phyloP scores from a whole-genome alignment of 2,113 vertebrate species.

The Conger conger region DNA sequence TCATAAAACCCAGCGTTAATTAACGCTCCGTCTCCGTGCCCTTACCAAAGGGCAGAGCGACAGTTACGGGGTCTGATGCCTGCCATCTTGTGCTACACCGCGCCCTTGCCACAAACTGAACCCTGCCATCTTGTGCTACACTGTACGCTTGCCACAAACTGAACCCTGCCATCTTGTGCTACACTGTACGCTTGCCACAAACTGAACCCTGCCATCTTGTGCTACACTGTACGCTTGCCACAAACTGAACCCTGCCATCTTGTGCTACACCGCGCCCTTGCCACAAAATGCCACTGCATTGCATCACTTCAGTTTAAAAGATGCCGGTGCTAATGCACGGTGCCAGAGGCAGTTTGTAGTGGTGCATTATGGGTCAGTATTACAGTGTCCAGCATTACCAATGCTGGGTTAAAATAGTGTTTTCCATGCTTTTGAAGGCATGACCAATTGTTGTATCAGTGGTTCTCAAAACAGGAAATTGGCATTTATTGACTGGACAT shows the following conservation, averaged over 20 bases:
- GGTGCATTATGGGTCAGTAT: neutral
- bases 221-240: neutral
- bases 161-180: constrained; percentile 4
- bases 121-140: neutral
- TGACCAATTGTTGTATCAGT: too few species aligned
- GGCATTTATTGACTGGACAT: too few species aligned
- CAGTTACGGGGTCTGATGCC: neutral
- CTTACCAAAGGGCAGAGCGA: constrained; percentile 10
- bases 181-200: neutral
- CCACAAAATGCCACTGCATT: constrained; percentile 8
- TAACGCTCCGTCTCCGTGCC: constrained; percentile 10
- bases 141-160: neutral
- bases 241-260: constrained; percentile 7
- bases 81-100: neutral
- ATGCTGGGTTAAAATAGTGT: neutral
- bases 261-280: neutral
- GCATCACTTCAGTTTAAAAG: neutral
- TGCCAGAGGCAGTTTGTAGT: neutral
- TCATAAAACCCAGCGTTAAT: constrained; percentile 18
- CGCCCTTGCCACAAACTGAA: neutral
- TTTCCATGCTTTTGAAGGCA: too few species aligned
- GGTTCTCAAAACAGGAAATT: too few species aligned
- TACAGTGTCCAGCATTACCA: neutral
- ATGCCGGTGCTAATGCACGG: neutral
- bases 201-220: constrained; percentile 12